A percentile compares a stretch with the other conserved stretches of the same genome.
Conservation (phyloP, 2,888 invertebrate genomes). For the Abrostola tripartita region DNA sequence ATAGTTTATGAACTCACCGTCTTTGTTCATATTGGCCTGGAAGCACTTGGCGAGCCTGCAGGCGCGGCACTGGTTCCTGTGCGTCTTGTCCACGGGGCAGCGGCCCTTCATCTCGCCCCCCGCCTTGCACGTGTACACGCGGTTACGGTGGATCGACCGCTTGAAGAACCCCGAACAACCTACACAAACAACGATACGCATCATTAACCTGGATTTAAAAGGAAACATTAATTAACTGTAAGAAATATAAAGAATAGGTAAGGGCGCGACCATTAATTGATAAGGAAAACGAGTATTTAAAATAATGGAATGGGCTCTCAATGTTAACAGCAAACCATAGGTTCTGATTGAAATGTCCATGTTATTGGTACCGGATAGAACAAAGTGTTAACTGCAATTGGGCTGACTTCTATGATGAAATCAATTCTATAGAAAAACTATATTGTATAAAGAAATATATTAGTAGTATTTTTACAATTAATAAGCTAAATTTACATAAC, state of each 20-base stretch:
- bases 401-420: too few species aligned
- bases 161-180: constrained; percentile 99
- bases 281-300: too few species aligned
- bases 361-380: too few species aligned
- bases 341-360: too few species aligned
- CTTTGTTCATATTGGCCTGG: constrained; percentile 98
- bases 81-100: constrained; percentile 98
- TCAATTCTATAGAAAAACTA: too few species aligned
- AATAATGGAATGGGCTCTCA: too few species aligned
- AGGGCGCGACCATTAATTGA: too few species aligned
- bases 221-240: not conserved
- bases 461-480: too few species aligned
- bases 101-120: constrained; percentile 97
- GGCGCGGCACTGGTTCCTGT: constrained; percentile 98
- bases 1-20: constrained; percentile 91
- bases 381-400: too few species aligned
- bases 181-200: constrained; percentile 68
- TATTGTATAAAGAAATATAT: too few species aligned
- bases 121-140: constrained; percentile 99
- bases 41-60: constrained; percentile 98
- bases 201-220: constrained; percentile 2
- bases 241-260: not conserved
- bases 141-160: constrained; percentile 97
- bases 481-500: too few species aligned
- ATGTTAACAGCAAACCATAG: too few species aligned